Conservation (phyloP, 2,113 vertebrate species). For the Lepidiolamprologus cunningtoni region DNA sequence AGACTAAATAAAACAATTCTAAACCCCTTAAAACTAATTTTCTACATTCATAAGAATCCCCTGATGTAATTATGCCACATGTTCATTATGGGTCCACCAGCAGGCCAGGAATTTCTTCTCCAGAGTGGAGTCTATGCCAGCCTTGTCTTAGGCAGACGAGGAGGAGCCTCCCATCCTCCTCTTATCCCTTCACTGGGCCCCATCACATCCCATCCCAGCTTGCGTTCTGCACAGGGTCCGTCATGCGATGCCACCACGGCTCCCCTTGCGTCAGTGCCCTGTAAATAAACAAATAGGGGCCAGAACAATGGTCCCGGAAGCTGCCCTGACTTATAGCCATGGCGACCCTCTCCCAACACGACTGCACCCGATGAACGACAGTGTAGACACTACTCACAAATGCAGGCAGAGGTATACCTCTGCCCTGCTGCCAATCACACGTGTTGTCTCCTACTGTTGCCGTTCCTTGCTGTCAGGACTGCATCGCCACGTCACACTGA, state of each 20-base stretch:
- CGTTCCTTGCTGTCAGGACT: background rate
- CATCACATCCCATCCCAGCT: background rate
- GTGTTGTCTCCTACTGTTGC: background rate
- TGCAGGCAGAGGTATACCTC: background rate
- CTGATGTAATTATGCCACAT: background rate
- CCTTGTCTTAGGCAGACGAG: fast-evolving
- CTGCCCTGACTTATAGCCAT: background rate
- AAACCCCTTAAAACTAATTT: background rate
- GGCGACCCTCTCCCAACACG: fast-evolving
- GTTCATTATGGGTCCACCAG: background rate
- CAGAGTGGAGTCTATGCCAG: fast-evolving
- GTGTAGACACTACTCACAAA: background rate
- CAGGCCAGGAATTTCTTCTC: background rate
- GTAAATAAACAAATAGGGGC: background rate
- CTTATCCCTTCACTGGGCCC: background rate
- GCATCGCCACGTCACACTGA: background rate
- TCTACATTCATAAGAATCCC: background rate
- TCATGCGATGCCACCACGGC: background rate
- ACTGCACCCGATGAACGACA: fast-evolving
- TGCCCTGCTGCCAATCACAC: background rate
- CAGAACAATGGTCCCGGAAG: background rate
- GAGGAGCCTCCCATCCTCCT: fast-evolving
- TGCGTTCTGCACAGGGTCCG: fast-evolving
- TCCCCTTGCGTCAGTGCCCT: background rate
- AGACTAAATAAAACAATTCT: background rate